These are phyloP conservation scores for Cavia aperea DNA, from an alignment of 2,113 vertebrate genomes.

Conservation along the genomic window DNA sequence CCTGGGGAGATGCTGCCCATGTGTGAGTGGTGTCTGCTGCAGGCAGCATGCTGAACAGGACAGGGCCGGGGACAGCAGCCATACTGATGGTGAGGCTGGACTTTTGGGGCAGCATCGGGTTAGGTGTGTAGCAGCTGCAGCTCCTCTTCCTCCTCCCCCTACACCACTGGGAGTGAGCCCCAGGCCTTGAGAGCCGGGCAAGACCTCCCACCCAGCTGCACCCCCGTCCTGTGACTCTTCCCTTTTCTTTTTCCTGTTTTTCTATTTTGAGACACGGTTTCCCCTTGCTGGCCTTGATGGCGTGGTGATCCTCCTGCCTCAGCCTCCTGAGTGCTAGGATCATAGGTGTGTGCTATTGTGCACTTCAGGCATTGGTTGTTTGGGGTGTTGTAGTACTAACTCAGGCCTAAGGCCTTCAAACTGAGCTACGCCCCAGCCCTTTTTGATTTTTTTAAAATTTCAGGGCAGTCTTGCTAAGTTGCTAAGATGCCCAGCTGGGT, in stretches of 20 bases:
- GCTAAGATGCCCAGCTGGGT: background rate
- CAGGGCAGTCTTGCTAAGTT: background rate
- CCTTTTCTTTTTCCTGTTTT: background rate
- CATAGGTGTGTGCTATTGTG: background rate
- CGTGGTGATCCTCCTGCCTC: background rate
- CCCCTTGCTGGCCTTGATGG: background rate
- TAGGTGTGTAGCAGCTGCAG: background rate
- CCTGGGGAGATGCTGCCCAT: background rate
- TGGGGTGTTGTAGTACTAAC: background rate
- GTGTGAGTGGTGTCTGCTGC: background rate
- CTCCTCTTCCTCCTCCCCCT: background rate
- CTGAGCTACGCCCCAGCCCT: background rate
- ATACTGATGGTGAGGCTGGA: background rate
- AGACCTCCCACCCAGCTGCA: background rate
- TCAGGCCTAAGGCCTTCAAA: background rate
- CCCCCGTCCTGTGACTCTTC: background rate
- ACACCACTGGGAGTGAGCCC: background rate
- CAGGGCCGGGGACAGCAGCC: no score
- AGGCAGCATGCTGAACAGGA: background rate
- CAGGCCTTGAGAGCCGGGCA: background rate
- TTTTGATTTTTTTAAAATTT: background rate
- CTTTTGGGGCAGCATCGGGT: background rate
- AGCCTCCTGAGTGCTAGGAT: background rate
- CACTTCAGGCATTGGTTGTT: background rate
- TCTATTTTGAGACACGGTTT: background rate